Percentiles rank a stretch among this genome's conserved stretches.
phyloP scores from a whole-genome alignment of 1,140 invertebrate species.

The Atta texana region DNA sequence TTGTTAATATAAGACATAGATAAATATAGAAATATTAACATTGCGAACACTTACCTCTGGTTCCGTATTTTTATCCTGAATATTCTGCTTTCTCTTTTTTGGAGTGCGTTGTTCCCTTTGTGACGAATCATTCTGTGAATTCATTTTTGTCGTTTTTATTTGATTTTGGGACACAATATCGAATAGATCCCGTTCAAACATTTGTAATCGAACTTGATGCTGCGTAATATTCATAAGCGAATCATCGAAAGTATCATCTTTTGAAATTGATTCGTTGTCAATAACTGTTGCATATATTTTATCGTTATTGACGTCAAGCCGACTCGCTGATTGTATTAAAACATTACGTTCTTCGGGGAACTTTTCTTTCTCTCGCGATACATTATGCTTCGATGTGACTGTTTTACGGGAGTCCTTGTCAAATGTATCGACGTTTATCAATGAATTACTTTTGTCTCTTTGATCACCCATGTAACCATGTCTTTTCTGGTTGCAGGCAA shows the following conservation, averaged over 20 bases:
- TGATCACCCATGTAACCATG: not conserved
- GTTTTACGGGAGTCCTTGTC: not conserved
- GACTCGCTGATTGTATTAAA: not conserved
- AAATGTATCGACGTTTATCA: not conserved
- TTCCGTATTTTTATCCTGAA: not conserved
- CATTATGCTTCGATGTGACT: slow-evolving; percentile 6
- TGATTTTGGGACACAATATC: slow-evolving; percentile 15
- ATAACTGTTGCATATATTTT: not conserved
- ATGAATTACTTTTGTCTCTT: not conserved
- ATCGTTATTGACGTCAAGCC: not conserved
- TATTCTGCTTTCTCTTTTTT: not conserved
- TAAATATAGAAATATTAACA: slow-evolving; percentile 14
- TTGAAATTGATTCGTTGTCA: not conserved
- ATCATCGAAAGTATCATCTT: slow-evolving; percentile 49
- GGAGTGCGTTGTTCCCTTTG: not conserved
- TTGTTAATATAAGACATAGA: not conserved
- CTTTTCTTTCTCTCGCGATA: not conserved
- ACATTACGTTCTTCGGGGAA: not conserved
- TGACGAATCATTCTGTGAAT: not conserved
- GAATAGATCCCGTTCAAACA: slow-evolving; percentile 74
- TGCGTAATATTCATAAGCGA: slow-evolving; percentile 73
- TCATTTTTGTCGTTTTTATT: not conserved
- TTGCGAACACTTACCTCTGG: not conserved
- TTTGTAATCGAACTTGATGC: slow-evolving; percentile 65
- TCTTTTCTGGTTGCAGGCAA: not conserved